Percentiles rank a stretch among this genome's conserved stretches.
These are phyloP conservation scores for Drosophila kurseongensis DNA, from an alignment of 1,140 invertebrate species.

Conservation along the genomic window DNA sequence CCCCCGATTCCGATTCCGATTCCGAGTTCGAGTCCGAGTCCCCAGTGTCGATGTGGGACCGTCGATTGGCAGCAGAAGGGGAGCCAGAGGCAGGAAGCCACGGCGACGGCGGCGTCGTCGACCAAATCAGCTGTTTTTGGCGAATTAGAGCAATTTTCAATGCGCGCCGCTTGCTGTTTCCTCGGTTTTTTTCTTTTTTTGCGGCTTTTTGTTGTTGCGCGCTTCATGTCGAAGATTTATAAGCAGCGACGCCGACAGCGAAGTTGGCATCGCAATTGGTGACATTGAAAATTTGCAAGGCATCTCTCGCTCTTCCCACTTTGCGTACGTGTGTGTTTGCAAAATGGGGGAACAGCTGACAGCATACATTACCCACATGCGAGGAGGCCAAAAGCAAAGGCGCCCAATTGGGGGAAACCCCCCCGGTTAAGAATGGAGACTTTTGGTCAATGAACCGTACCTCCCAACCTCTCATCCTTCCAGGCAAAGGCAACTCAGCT, in stretches of 20 bases:
- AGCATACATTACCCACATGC: constrained; percentile 52
- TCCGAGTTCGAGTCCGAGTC: constrained; percentile 47
- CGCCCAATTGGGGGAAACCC: constrained; percentile 4
- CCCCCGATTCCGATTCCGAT: constrained; percentile 32
- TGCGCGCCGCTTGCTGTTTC: constrained; percentile 55
- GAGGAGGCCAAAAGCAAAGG: background rate
- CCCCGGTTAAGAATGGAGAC: constrained; percentile 53
- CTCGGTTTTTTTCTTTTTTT: constrained; percentile 23
- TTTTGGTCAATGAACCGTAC: constrained; percentile 76
- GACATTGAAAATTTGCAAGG: constrained; percentile 82
- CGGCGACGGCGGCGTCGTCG: constrained; percentile 28
- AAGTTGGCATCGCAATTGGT: constrained; percentile 77
- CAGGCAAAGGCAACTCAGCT: constrained; percentile 64
- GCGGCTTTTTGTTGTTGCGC: constrained; percentile 17
- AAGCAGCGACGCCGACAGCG: constrained; percentile 64
- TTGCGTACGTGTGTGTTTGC: constrained; percentile 22
- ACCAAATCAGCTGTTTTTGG: constrained; percentile 79
- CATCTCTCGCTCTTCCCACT: constrained; percentile 37
- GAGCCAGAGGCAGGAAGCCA: constrained; percentile 50
- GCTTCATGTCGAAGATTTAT: constrained; percentile 75
- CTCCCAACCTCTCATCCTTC: constrained; percentile 15
- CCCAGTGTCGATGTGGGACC: constrained; percentile 34
- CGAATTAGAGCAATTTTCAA: constrained; percentile 82
- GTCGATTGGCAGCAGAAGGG: constrained; percentile 56
- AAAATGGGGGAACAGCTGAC: constrained; percentile 42